Base-by-base conservation (phyloP, 2,113 vertebrate species). In the Gopherus flavomarginatus region DNA sequence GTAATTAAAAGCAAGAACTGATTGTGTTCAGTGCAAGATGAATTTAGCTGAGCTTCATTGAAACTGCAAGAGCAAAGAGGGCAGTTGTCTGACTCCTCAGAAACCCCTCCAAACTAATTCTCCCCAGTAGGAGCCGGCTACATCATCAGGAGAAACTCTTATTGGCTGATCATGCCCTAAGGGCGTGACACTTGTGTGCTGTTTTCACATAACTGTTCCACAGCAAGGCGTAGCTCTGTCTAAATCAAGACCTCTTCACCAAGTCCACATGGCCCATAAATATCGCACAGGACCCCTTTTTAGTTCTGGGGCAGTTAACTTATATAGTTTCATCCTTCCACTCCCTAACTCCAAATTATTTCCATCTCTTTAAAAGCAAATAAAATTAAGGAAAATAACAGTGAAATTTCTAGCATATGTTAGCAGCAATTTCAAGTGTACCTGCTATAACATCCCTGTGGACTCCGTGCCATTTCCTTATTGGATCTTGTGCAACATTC, bases 201-300 rank as follows among this genome's bases (percentile, higher is more conserved):
- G 78, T 85, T 94, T 92, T 44, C 83, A 85, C 62, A 83, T 95
- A 88, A 38, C 90, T 93, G 93, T 90, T 95, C 78, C 81, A 83
- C 42, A 2, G 1, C 62, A 86, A 83, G 92, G 95, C 93, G 95
- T 75, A 95, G 94, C 87, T 90, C 85, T 31, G 83, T 90, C 86
- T 95, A 95, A 96, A 97, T 96, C 93, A 90, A 53, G 90, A 27
- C 12, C 26, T n/a, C 87, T 92, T 96, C 96, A 87, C 81, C 13
- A 78, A 90, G 87, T 56, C 89, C 94, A 80, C 72, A 92, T 96
- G 93, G 97, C 78, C 95, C 94, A 96, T 85, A 86, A 83, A 92
- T 83, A 94, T 89, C 92, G 94, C 90, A 72, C 93, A 92, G 92
- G 89, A 95, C 95, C 62, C 94, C 52, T 90, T 93, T 96, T 97